Conservation (phyloP, 2,113 vertebrate species). For the Pachyramphus minor region DNA sequence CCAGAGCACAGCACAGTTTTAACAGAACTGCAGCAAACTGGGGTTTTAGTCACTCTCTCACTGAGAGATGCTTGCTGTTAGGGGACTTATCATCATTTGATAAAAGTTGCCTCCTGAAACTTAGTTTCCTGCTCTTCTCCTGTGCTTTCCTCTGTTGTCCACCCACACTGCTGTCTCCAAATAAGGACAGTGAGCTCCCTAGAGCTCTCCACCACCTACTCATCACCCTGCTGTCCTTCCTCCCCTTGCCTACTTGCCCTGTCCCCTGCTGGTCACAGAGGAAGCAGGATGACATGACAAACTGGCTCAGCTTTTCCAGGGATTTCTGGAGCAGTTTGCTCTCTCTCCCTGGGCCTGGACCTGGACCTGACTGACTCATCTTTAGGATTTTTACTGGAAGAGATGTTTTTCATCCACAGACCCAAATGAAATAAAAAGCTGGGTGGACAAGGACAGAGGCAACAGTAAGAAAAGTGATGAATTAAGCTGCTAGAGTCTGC, state of each 20-base stretch:
- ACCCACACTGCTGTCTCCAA: background rate
- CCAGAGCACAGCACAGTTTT: accelerated
- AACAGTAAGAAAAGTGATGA: background rate
- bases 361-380: background rate
- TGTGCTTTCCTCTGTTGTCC: background rate
- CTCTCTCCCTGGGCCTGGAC: background rate
- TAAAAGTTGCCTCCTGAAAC: conserved; percentile 2
- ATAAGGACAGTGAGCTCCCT: background rate
- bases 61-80: background rate
- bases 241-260: background rate
- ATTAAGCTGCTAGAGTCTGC: background rate
- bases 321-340: background rate
- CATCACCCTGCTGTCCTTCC: conserved; percentile 4
- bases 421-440: background rate
- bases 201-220: conserved; percentile 9
- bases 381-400: background rate
- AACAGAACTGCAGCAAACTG: background rate
- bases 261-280: background rate
- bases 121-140: background rate
- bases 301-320: background rate
- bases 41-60: background rate
- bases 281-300: background rate
- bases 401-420: background rate
- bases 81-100: background rate
- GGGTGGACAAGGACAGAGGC: background rate